These are phyloP conservation scores for Syngnathus rostellatus DNA, from an alignment of 2,797 vertebrate species.

Conservation along the genomic window DNA sequence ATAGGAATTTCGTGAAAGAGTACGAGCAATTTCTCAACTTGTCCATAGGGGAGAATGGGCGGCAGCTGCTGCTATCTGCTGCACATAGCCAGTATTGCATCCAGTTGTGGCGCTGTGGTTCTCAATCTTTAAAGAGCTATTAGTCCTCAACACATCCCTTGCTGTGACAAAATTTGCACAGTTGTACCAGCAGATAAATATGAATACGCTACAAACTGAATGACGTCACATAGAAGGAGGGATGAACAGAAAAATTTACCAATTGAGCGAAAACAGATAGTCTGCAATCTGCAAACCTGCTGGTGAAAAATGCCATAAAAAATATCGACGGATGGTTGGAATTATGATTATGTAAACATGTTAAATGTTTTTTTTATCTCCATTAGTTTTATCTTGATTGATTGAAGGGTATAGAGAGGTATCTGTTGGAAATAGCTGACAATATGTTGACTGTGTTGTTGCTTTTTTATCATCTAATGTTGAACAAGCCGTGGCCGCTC, in stretches of 20 bases:
- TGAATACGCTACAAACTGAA: not conserved
- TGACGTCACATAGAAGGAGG: no score
- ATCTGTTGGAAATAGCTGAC: slow-evolving; percentile 57
- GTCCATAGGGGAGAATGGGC: slow-evolving; percentile 29
- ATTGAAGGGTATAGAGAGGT: no score
- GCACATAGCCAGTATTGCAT: slow-evolving; percentile 20
- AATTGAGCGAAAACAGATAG: no score
- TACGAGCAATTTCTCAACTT: slow-evolving; percentile 47
- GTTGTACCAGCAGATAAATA: not conserved
- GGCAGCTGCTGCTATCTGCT: slow-evolving; percentile 65
- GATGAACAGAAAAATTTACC: no score
- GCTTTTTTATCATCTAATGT: slow-evolving; percentile 38
- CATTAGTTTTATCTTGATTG: no score
- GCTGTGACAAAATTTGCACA: not conserved
- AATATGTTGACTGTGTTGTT: not conserved
- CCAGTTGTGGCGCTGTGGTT: not conserved
- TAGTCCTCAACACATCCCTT: not conserved
- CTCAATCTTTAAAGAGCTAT: not conserved
- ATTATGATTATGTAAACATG: no score
- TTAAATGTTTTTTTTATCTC: no score
- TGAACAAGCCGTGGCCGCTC: slow-evolving; percentile 51
- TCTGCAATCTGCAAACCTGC: no score
- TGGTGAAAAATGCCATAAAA: no score
- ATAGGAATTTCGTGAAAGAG: not conserved
- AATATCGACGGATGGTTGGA: no score